A percentile compares a stretch with the other conserved stretches of the same genome.
Conservation (phyloP, 2,888 invertebrate genomes). For the Serripes groenlandicus region DNA sequence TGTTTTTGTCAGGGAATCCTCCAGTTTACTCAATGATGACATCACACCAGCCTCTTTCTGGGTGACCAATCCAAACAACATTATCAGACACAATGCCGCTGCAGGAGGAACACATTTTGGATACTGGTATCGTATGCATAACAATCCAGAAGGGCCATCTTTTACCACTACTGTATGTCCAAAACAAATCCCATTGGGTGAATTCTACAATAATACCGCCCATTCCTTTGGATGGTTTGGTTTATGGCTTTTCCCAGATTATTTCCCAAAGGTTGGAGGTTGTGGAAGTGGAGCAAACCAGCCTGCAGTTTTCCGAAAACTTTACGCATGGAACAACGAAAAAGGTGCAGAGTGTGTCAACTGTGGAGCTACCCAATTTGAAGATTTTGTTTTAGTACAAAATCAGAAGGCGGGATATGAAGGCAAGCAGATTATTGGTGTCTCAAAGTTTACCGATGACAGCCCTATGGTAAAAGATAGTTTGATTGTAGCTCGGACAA, state of each 20-base stretch:
- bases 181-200: constrained; percentile 75
- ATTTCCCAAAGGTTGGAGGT: constrained; percentile 70
- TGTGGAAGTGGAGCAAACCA: constrained; percentile 45
- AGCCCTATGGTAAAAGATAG: constrained; percentile 58
- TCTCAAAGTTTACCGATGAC: constrained; percentile 50
- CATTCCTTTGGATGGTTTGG: constrained; percentile 85
- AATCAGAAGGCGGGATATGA: constrained; percentile 82
- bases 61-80: constrained; percentile 85
- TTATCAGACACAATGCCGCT: constrained; percentile 79
- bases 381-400: constrained; percentile 76
- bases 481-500: constrained; percentile 65
- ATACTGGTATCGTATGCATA: constrained; percentile 85
- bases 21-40: constrained; percentile 84
- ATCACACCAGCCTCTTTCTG: constrained; percentile 85
- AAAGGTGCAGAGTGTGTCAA: constrained; percentile 84
- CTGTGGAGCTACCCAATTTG: constrained; percentile 79
- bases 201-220: constrained; percentile 81
- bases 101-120: constrained; percentile 85
- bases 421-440: constrained; percentile 55
- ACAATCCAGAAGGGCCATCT: constrained; percentile 83
- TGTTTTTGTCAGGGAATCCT: constrained; percentile 80
- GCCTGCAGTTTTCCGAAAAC: constrained; percentile 65
- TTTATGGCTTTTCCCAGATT: constrained; percentile 82
- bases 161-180: constrained; percentile 77
- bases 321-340: constrained; percentile 83